phyloP scores from a whole-genome alignment of 2,888 invertebrate species.

The Argynnis bischoffii region DNA sequence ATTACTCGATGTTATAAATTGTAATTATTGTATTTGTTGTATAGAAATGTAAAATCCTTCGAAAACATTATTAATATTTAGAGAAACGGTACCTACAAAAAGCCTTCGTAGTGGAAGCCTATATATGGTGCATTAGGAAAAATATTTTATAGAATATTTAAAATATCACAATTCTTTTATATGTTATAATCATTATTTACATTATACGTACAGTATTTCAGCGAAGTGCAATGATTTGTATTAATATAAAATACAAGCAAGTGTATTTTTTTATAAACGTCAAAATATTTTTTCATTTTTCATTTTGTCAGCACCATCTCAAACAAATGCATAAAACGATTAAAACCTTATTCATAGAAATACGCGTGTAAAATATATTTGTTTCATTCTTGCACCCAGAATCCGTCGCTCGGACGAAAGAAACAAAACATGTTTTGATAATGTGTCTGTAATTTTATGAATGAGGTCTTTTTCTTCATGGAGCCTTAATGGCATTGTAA shows the following conservation, averaged over 20 bases:
- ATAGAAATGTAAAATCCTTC: constrained; percentile 29
- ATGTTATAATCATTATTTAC: constrained; percentile 31
- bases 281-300: constrained; percentile 10
- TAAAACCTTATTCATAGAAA: constrained; percentile 6
- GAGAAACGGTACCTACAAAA: constrained; percentile 63
- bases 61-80: constrained; percentile 26
- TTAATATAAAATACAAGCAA: not conserved
- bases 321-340: constrained; percentile 4
- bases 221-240: constrained; percentile 44
- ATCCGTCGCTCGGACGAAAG: not conserved
- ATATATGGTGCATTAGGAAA: constrained; percentile 66
- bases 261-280: not conserved
- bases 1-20: constrained; percentile 19
- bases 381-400: not conserved
- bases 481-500: constrained; percentile 64
- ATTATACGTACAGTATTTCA: constrained; percentile 21
- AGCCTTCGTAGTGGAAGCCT: constrained; percentile 67
- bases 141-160: constrained; percentile 37
- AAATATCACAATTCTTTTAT: constrained; percentile 13
- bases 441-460: not conserved
- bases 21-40: constrained; percentile 23
- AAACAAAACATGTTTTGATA: constrained; percentile 3
- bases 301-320: constrained; percentile 27
- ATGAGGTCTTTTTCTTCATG: constrained; percentile 13
- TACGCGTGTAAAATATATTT: not conserved